phyloP scores from a whole-genome alignment of 2,797 vertebrate genomes.

The Enteromius mattozi region DNA sequence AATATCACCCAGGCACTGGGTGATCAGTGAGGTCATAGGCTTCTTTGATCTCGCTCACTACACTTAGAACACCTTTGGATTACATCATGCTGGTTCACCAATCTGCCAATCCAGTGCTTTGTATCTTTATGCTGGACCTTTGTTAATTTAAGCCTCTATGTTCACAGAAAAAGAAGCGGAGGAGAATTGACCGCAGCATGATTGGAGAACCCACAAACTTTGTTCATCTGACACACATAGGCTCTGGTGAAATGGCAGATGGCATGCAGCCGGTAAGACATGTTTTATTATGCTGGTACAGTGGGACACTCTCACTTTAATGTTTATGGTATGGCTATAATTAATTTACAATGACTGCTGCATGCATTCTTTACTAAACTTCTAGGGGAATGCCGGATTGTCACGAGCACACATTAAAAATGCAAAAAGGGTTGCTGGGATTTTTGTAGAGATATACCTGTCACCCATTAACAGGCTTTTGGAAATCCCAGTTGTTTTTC shows the following conservation, averaged over 20 bases:
- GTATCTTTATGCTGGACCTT: neutral
- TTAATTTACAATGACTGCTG: neutral
- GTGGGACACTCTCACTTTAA: neutral
- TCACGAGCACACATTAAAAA: neutral
- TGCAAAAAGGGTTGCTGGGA: neutral
- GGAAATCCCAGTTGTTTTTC: conserved; percentile 11
- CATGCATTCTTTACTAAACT: neutral
- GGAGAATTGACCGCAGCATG: conserved; percentile 84
- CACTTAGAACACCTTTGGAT: neutral
- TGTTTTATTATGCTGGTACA: neutral
- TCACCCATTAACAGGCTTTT: neutral
- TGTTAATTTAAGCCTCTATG: conserved; percentile 15
- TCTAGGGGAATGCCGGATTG: too few species aligned
- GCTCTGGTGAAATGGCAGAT: conserved; percentile 83
- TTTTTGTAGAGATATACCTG: neutral
- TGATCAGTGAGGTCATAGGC: neutral
- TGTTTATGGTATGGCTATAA: neutral
- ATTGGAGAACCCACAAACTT: conserved; percentile 89
- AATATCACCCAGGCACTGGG: neutral
- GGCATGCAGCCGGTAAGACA: conserved; percentile 80
- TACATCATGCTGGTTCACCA: neutral
- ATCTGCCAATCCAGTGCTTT: neutral
- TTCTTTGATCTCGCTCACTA: neutral
- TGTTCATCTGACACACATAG: conserved; percentile 85
- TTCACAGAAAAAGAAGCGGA: conserved; percentile 81